Evolutionary conservation across 2,797 vertebrate genomes (phyloP).

Genomic region (Heteromormyrus szaboi): DNA sequence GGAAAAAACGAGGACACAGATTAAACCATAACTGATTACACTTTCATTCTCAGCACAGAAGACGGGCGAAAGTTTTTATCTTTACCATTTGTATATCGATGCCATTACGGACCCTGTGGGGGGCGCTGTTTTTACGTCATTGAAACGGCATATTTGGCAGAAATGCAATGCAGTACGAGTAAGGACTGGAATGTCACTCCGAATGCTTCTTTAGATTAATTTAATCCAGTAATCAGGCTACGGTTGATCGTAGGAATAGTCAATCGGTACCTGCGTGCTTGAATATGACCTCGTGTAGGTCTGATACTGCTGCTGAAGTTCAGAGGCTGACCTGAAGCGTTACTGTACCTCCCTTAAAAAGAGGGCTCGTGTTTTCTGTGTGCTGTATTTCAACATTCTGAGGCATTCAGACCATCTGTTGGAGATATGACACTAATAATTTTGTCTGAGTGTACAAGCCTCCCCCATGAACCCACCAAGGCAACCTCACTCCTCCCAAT

Average conservation of each 20-base stretch:
- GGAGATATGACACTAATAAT: neutral
- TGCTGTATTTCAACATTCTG: neutral
- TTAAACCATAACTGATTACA: neutral
- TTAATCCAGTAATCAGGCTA: neutral
- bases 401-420: neutral
- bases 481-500: conserved; percentile 42
- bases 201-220: neutral
- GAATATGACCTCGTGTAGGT: neutral
- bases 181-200: neutral
- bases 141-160: neutral
- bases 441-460: neutral
- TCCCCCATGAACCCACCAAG: neutral
- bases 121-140: neutral
- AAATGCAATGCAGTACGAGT: neutral
- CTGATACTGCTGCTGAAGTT: neutral
- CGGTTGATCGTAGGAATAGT: neutral
- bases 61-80: neutral
- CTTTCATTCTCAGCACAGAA: neutral
- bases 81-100: neutral
- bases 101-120: neutral
- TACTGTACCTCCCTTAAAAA: neutral
- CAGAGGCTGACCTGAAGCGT: neutral
- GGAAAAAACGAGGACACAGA: neutral
- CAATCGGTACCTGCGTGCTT: neutral
- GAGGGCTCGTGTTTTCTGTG: neutral